These are phyloP conservation scores for Apotomis betuletana DNA, from an alignment of 2,888 invertebrate species.

Conservation along the genomic window DNA sequence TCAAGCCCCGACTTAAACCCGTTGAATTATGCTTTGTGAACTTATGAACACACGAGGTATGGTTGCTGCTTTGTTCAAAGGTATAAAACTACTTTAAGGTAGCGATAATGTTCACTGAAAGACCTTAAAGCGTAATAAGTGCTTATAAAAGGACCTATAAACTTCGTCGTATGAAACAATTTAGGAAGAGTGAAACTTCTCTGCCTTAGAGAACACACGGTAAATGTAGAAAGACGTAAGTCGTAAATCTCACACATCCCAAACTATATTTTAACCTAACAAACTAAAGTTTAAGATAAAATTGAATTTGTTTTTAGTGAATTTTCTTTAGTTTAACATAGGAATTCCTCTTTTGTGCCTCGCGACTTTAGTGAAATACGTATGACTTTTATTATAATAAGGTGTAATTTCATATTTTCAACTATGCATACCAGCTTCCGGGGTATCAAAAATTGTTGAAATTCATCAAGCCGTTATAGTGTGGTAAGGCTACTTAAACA, in stretches of 20 bases:
- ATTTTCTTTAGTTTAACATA: not conserved
- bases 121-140: constrained; percentile 1
- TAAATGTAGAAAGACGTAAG: not conserved
- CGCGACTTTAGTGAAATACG: not conserved
- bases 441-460: too few relatives aligned
- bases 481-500: too few relatives aligned
- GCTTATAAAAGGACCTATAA: not conserved
- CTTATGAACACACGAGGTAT: not conserved
- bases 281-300: not conserved
- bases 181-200: constrained; percentile 8
- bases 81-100: constrained; percentile 1
- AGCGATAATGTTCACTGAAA: not conserved
- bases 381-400: not conserved
- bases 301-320: not conserved
- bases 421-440: too few relatives aligned
- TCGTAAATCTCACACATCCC: not conserved
- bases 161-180: constrained; percentile 6
- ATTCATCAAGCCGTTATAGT: too few relatives aligned
- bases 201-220: not conserved
- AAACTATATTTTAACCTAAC: not conserved
- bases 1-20: too few relatives aligned
- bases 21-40: too few relatives aligned
- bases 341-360: not conserved
- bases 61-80: not conserved
- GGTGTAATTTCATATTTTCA: too few relatives aligned